These are phyloP conservation scores for Conchocele bisecta DNA, from an alignment of 2,888 invertebrate genomes.

Conservation along the genomic window DNA sequence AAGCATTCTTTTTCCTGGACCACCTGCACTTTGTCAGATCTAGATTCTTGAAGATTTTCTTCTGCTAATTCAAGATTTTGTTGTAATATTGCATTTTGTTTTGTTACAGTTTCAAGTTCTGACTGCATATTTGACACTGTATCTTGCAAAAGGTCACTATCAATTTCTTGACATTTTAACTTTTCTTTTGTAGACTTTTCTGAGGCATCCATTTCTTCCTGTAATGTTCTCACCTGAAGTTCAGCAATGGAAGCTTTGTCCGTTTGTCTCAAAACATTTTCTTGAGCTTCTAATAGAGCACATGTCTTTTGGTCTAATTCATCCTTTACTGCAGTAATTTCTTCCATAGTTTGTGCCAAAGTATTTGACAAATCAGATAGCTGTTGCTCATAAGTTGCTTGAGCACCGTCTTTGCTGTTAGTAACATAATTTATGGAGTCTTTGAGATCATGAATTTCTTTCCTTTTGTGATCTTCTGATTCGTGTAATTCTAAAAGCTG, in stretches of 20 bases:
- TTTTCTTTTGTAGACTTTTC: slow-evolving; percentile 6
- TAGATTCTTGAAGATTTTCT: background rate
- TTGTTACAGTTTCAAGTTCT: slow-evolving; percentile 21
- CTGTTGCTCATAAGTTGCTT: slow-evolving; percentile 28
- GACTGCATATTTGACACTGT: slow-evolving; percentile 15
- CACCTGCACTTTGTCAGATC: background rate
- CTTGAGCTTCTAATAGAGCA: background rate
- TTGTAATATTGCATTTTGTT: slow-evolving; percentile 3
- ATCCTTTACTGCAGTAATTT: slow-evolving; percentile 9
- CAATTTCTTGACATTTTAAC: slow-evolving; percentile 14
- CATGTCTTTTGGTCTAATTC: background rate
- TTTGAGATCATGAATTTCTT: slow-evolving; percentile 35
- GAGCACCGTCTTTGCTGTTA: slow-evolving; percentile 28
- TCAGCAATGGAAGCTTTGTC: slow-evolving; percentile 11
- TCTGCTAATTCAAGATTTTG: background rate
- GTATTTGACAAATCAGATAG: slow-evolving; percentile 17
- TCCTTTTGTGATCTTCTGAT: slow-evolving; percentile 1
- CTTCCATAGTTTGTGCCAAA: slow-evolving; percentile 7
- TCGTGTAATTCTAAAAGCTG: slow-evolving; percentile 26
- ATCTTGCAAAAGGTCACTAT: slow-evolving; percentile 17
- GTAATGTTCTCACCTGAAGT: background rate
- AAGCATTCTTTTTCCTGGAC: slow-evolving; percentile 20
- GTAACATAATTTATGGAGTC: slow-evolving; percentile 28
- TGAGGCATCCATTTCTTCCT: slow-evolving; percentile 7
- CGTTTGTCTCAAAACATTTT: background rate